Conservation (phyloP, 2,113 vertebrate genomes). For the Patagioenas fasciata region DNA sequence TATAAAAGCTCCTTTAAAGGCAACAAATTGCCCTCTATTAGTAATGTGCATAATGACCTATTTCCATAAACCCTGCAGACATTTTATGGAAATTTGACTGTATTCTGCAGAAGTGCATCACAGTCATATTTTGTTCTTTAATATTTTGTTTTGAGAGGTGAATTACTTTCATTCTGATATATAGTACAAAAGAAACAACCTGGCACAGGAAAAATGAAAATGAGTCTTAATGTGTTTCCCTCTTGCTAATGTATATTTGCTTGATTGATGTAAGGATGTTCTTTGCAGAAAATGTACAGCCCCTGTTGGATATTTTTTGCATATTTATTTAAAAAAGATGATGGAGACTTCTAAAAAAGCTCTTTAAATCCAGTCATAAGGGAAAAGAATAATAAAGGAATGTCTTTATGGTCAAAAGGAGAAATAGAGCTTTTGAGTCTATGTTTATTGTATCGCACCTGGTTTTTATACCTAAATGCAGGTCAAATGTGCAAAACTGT, state of each 20-base stretch:
- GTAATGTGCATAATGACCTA: conserved; percentile 72
- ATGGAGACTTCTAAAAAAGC: background rate
- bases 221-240: conserved; percentile 39
- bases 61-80: conserved; percentile 77
- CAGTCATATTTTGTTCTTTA: conserved; percentile 59
- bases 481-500: background rate
- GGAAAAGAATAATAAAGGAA: background rate
- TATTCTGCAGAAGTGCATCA: conserved; percentile 55
- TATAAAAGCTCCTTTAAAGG: conserved; percentile 72
- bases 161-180: conserved; percentile 63
- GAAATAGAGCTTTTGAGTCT: background rate
- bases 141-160: conserved; percentile 68
- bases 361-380: background rate
- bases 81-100: conserved; percentile 73
- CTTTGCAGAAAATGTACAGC: conserved; percentile 16
- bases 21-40: conserved; percentile 74
- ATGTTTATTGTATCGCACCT: background rate
- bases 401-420: background rate
- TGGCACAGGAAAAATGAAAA: conserved; percentile 44
- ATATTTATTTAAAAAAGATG: background rate
- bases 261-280: conserved; percentile 28
- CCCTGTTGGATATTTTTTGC: background rate
- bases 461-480: background rate
- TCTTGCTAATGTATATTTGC: conserved; percentile 41
- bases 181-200: conserved; percentile 46